Base-by-base conservation (phyloP, 2,113 vertebrate genomes). In the Aspiorhynchus laticeps region DNA sequence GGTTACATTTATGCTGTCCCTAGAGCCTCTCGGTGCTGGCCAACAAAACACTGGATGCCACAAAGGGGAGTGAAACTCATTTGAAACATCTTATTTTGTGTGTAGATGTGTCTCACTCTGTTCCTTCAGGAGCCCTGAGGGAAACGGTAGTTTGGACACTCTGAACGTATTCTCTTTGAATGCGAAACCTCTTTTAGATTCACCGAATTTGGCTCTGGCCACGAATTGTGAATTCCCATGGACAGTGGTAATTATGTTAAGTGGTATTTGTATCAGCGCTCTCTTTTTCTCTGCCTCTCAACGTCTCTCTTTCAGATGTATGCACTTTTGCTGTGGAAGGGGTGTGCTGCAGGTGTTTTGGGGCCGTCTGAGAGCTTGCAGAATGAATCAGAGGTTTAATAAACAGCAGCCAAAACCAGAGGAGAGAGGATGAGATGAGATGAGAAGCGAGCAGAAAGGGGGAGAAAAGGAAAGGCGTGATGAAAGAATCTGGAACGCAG, bases 11-110 rank as follows among this genome's bases (percentile, higher is more conserved):
- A 71, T 84, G 12, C 31, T 7, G 7, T 73, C 82, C 74, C 82
- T 36, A 84, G 82, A 73, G 82, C 48, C 48, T 56, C 48, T 71
- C 67, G 12, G 12, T 53, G 46, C 31, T 31, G 48, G 82, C 82
- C 67, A 84, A 71, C 21, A 84, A 73, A 74, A 73, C 67, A 84
- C 67, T 56, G 46, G 21, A 84, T 38, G 43, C 82, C 46, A 74
- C 82, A 74, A 84, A 71, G 46, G 82, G 31, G 48, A 74, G 82
- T 8, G 82, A 73, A 84, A 84, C 67, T 73, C 67, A 84, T 84
- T 74, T 84, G 28, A 84, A 56, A 74, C 82, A 84, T 84, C 82
- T 84, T 74, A 84, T 84, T 84, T 84, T 74, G 28, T 53, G 43
- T 51, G 12, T 51, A 83, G 80, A 69, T 48, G 63, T 51, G 80